phyloP scores from a whole-genome alignment of 2,888 invertebrate species.

The Artemia sp. region DNA sequence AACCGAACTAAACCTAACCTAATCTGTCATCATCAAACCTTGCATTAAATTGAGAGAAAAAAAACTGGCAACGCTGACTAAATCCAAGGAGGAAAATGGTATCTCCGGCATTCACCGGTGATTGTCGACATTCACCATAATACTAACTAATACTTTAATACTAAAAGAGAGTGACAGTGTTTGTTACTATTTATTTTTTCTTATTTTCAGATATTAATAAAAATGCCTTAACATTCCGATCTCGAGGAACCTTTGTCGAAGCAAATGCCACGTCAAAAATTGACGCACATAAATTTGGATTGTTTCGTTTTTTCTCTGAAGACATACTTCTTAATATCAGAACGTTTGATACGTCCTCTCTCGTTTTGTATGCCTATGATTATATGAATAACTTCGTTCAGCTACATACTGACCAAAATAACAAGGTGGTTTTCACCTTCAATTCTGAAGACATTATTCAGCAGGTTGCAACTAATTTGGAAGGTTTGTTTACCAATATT shows the following conservation, averaged over 20 bases:
- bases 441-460: conserved; percentile 39
- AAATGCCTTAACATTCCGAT: conserved; percentile 72
- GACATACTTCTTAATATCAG: conserved; percentile 72
- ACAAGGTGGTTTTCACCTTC: conserved; percentile 63
- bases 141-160: no score
- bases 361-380: conserved; percentile 78
- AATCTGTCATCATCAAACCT: no score
- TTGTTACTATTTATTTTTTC: neutral
- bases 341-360: conserved; percentile 61
- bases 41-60: no score
- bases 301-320: conserved; percentile 57
- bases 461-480: conserved; percentile 22
- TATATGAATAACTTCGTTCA: conserved; percentile 84
- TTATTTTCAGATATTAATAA: conserved; percentile 59
- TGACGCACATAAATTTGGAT: conserved; percentile 42
- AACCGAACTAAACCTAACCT: no score
- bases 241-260: conserved; percentile 56
- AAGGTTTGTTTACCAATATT: conserved; percentile 28
- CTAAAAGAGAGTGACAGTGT: no score
- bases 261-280: conserved; percentile 53
- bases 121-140: no score
- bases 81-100: no score
- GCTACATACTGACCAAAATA: conserved; percentile 59
- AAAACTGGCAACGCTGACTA: no score
- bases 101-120: no score